Conservation (phyloP, 2,797 vertebrate genomes). For the Carapus acus region DNA sequence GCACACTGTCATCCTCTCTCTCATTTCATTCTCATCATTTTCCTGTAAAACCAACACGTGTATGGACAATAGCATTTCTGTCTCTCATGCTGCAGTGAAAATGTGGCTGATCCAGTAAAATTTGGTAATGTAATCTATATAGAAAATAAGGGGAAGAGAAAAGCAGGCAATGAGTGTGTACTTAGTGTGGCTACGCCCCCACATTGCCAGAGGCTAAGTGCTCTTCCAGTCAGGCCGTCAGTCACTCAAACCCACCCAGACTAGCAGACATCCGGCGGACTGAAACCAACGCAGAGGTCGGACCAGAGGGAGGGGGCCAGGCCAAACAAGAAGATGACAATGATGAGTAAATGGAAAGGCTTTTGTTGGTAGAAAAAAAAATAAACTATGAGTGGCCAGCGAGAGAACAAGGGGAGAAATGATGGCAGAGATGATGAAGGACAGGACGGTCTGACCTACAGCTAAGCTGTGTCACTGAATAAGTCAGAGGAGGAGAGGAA, state of each 20-base stretch:
- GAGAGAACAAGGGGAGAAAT: background rate
- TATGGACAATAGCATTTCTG: slow-evolving; percentile 14
- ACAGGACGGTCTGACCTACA: background rate
- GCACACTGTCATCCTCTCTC: background rate
- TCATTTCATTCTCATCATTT: background rate
- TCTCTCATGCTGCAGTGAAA: slow-evolving; percentile 1
- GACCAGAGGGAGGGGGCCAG: background rate
- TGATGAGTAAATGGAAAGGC: slow-evolving; percentile 3
- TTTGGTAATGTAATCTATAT: slow-evolving; percentile 17
- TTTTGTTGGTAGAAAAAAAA: background rate
- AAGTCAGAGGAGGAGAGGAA: slow-evolving; percentile 3
- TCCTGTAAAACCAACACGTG: slow-evolving; percentile 12
- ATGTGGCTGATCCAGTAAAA: slow-evolving; percentile 12
- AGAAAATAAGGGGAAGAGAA: slow-evolving; percentile 21
- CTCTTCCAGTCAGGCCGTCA: slow-evolving; percentile 52
- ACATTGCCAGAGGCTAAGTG: slow-evolving; percentile 51
- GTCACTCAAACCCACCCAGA: slow-evolving; percentile 30
- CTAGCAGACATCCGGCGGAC: slow-evolving; percentile 34
- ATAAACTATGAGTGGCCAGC: background rate
- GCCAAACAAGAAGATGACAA: slow-evolving; percentile 14
- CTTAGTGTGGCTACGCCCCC: background rate
- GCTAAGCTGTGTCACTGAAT: background rate
- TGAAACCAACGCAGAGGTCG: slow-evolving; percentile 12
- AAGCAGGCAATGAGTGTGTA: slow-evolving; percentile 2
- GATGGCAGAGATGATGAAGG: background rate